Conservation (phyloP, 2,888 invertebrate genomes). For the Tachystola acroxantha region DNA sequence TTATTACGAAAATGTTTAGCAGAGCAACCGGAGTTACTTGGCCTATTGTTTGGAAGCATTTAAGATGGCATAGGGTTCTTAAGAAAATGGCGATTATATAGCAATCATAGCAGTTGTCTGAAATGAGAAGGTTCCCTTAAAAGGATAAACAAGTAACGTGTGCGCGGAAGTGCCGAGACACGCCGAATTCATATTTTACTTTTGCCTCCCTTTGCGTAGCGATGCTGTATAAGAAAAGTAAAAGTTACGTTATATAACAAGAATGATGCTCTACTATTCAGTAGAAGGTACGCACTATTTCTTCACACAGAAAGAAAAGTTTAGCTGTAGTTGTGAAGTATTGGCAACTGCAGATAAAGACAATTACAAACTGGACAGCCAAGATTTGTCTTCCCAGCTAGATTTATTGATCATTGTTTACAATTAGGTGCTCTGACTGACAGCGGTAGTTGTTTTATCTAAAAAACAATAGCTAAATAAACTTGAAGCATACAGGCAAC, state of each 20-base stretch:
- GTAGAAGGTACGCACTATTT: too few relatives aligned
- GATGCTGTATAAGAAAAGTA: constrained; percentile 30
- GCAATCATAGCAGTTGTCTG: constrained; percentile 74
- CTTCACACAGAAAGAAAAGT: too few relatives aligned
- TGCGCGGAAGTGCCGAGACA: constrained; percentile 68
- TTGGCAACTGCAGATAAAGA: too few relatives aligned
- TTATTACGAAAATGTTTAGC: constrained; percentile 52
- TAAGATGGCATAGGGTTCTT: constrained; percentile 30
- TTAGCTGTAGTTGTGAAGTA: too few relatives aligned
- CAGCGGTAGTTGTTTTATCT: too few relatives aligned
- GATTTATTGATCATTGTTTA: too few relatives aligned
- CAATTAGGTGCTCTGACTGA: too few relatives aligned
- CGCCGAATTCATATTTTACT: constrained; percentile 72
- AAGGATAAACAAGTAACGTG: constrained; percentile 77
- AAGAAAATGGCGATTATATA: constrained; percentile 51
- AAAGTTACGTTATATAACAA: too few relatives aligned
- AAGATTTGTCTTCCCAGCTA: too few relatives aligned
- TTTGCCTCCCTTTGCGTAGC: constrained; percentile 42
- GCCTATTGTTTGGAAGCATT: constrained; percentile 22
- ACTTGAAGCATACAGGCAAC: too few relatives aligned
- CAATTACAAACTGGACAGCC: too few relatives aligned
- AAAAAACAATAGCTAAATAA: too few relatives aligned
- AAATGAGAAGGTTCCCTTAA: constrained; percentile 72
- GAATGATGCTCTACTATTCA: constrained; percentile 29
- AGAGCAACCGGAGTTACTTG: constrained; percentile 35